These are phyloP conservation scores for Eurytoma californica DNA, from an alignment of 2,888 invertebrate genomes.

Conservation along the genomic window DNA sequence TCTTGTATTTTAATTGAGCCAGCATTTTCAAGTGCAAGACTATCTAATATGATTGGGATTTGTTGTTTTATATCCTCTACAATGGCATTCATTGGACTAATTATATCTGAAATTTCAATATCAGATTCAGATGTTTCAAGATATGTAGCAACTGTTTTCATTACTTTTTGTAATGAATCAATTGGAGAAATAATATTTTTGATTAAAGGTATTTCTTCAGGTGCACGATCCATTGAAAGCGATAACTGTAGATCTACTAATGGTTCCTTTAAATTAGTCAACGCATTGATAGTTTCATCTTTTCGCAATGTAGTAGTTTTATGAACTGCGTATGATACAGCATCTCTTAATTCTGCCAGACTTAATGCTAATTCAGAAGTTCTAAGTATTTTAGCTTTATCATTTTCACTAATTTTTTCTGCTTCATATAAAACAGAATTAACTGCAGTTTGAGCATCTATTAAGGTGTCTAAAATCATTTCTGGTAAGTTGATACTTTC, in stretches of 20 bases:
- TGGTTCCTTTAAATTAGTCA: conserved; percentile 67
- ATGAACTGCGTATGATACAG: conserved; percentile 67
- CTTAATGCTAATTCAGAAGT: conserved; percentile 63
- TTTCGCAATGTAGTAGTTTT: conserved; percentile 67
- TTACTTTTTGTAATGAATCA: conserved; percentile 80
- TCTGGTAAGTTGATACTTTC: conserved; percentile 64
- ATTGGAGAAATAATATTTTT: conserved; percentile 79
- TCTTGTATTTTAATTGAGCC: background rate
- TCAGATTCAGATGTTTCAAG: conserved; percentile 68
- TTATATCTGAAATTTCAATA: conserved; percentile 52
- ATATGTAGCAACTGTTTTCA: conserved; percentile 83
- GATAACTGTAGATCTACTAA: conserved; percentile 65
- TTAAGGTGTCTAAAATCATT: conserved; percentile 67
- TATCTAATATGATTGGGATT: conserved; percentile 59
- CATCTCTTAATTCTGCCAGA: conserved; percentile 66
- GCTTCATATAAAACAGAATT: conserved; percentile 64
- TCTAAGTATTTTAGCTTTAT: conserved; percentile 55
- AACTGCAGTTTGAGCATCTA: conserved; percentile 68
- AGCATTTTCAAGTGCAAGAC: conserved; percentile 27
- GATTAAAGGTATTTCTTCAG: conserved; percentile 77
- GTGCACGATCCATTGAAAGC: conserved; percentile 67
- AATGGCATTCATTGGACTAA: conserved; percentile 61
- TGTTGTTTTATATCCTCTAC: conserved; percentile 66
- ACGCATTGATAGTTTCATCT: conserved; percentile 64
- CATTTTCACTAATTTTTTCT: conserved; percentile 61